Conservation (phyloP, 2,888 invertebrate genomes). For the Epistrophe eligans region DNA sequence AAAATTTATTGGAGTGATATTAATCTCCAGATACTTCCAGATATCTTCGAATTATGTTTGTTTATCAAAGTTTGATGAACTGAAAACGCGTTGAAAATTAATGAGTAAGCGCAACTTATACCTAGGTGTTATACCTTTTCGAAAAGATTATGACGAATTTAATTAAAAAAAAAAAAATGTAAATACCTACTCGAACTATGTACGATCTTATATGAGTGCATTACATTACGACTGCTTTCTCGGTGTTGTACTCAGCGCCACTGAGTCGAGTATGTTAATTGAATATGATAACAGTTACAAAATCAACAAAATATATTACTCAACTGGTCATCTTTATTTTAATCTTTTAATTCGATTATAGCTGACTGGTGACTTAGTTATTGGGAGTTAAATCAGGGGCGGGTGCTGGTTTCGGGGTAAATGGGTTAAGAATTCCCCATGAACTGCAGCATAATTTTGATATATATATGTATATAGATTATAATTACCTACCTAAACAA, state of each 20-base stretch:
- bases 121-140: background rate
- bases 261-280: background rate
- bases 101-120: background rate
- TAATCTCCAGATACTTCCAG: background rate
- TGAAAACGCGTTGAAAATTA: slow-evolving; percentile 3
- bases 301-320: slow-evolving; percentile 1
- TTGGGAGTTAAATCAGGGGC: background rate
- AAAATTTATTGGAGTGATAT: background rate
- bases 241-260: background rate
- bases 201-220: background rate
- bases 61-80: slow-evolving; percentile 20
- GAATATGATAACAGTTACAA: slow-evolving; percentile 8
- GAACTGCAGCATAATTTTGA: no score
- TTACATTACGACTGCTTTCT: background rate
- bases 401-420: no score
- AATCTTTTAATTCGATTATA: background rate
- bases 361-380: background rate
- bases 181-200: slow-evolving; percentile 1
- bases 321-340: slow-evolving; percentile 5
- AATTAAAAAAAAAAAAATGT: background rate
- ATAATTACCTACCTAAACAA: no score
- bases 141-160: background rate
- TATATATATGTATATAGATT: no score
- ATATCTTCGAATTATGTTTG: background rate
- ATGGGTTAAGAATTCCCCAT: no score